Evolutionary conservation across 2,888 invertebrate species (phyloP), one percentile per base, ranked within the genome.

Genomic region (Sinopyrophorus schimmeli): DNA sequence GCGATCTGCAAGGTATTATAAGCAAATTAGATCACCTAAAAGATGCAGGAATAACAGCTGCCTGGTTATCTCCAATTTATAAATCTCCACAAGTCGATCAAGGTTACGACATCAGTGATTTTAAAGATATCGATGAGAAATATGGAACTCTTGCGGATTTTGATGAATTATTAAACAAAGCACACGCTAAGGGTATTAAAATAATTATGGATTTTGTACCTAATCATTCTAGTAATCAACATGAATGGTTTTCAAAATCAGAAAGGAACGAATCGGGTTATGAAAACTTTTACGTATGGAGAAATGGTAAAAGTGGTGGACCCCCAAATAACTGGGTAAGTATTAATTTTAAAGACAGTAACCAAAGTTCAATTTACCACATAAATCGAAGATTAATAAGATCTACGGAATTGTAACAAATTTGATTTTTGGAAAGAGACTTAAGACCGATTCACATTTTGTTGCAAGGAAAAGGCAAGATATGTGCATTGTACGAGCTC

Each of bases 31-130:
- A 62, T 5, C 62, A 68, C 56, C 53, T 71, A 3, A 57, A 60
- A 32, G 82, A 87, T 3, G 74, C 86, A 1, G 87, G 89, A 0
- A 77, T 92, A 0, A 82, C 81, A 5, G 86, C 85, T 0, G 79
- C 89, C 42, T 92, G 92, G 91, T 73, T 94, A 47, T 91, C 90
- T 0, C 92, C 93, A 0, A 86, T 94, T 61, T 91, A 84, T 72
- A 75, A 77, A 43, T 91, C 91, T 0, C 92, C 92, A 0, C 87
- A 90, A 86, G 77, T 81, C 0, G 93, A 94, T 73, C 87, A 88
- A 67, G 93, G 93, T 0, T 93, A 93, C 61, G 93, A 94, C 66
- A 86, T 93, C 59, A 82, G 86, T 14, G 80, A 92, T 73, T 92
- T 86, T 70, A 81, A 74, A 41, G 77, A 79, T 11, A 81, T 93